These are phyloP conservation scores for Spodoptera litura DNA, from an alignment of 1,140 invertebrate species.

Conservation along the genomic window DNA sequence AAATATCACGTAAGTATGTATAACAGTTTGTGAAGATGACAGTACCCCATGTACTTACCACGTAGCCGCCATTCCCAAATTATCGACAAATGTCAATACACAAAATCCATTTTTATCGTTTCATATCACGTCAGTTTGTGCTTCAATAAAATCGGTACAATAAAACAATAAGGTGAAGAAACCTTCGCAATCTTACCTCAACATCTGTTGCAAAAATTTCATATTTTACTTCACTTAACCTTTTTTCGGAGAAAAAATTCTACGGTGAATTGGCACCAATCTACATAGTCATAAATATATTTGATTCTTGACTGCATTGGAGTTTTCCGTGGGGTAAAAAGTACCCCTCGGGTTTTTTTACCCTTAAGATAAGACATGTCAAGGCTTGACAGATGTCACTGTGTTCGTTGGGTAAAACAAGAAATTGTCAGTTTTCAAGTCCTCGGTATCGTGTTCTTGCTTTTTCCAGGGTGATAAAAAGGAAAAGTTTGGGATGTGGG, in stretches of 20 bases:
- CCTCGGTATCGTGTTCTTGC: neutral
- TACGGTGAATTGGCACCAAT: slow-evolving; percentile 71
- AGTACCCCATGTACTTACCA: neutral
- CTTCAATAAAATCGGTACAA: slow-evolving; percentile 39
- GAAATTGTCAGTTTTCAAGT: slow-evolving; percentile 55
- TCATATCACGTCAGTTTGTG: slow-evolving; percentile 27
- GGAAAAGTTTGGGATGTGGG: neutral
- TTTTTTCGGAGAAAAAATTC: slow-evolving; percentile 63
- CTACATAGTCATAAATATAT: slow-evolving; percentile 85
- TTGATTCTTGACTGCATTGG: slow-evolving; percentile 58
- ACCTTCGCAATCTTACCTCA: slow-evolving; percentile 23
- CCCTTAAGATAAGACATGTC: slow-evolving; percentile 79
- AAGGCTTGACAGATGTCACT: slow-evolving; percentile 79
- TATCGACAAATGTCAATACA: neutral
- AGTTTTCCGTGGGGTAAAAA: slow-evolving; percentile 49
- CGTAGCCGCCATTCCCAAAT: neutral
- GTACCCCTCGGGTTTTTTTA: slow-evolving; percentile 70
- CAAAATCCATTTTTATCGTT: slow-evolving; percentile 32
- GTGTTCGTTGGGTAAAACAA: slow-evolving; percentile 71
- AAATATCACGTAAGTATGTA: neutral
- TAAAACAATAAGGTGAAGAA: slow-evolving; percentile 40
- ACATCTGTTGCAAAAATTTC: slow-evolving; percentile 57
- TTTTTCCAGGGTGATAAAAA: slow-evolving; percentile 14
- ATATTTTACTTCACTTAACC: slow-evolving; percentile 3
- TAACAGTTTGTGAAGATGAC: neutral